These are phyloP conservation scores for Coccyzus lansbergi DNA, from an alignment of 2,797 vertebrate species.

Conservation along the genomic window DNA sequence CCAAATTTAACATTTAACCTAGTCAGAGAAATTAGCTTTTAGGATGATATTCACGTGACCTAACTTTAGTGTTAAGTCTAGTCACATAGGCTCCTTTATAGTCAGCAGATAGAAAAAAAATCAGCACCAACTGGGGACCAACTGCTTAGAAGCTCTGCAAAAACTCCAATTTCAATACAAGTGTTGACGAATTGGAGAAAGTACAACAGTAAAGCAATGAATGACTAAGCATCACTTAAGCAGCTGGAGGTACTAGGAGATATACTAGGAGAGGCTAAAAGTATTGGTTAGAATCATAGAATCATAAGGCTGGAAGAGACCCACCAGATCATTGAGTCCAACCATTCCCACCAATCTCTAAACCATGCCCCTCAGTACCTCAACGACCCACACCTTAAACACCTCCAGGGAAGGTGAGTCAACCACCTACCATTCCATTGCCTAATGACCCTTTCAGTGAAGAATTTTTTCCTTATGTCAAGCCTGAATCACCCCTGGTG, in stretches of 20 bases:
- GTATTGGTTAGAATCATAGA: neutral
- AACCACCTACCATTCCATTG: too few species aligned
- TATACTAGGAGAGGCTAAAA: neutral
- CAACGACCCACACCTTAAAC: too few species aligned
- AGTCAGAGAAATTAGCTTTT: neutral
- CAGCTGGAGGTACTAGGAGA: neutral
- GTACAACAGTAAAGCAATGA: neutral
- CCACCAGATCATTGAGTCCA: too few species aligned
- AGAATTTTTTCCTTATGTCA: too few species aligned
- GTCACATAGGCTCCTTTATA: neutral
- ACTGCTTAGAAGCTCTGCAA: neutral
- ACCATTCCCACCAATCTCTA: too few species aligned
- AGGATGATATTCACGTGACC: neutral
- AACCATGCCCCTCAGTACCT: too few species aligned
- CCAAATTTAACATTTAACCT: conserved; percentile 9
- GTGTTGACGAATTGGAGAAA: neutral
- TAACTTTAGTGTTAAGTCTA: neutral
- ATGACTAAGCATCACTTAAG: neutral
- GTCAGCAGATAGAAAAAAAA: neutral
- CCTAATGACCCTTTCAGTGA: too few species aligned
- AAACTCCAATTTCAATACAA: neutral
- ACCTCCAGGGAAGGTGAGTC: too few species aligned
- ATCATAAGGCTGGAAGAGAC: too few species aligned
- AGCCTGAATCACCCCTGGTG: too few species aligned
- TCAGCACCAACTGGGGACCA: neutral